These are phyloP conservation scores for Lepidocyrtoides sp. DNA, from an alignment of 2,888 invertebrate species.

Conservation along the genomic window DNA sequence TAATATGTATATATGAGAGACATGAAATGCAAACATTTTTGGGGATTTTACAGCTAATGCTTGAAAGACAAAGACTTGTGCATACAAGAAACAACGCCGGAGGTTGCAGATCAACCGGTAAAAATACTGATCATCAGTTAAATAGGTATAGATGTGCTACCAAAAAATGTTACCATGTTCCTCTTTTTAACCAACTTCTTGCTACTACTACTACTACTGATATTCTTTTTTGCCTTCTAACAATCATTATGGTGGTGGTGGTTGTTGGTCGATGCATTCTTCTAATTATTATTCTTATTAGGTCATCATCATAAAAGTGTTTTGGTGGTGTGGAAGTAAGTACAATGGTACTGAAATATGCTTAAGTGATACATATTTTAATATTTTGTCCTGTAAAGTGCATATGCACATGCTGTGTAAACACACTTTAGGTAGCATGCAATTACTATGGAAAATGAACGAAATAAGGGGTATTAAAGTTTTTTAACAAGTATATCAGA, in stretches of 20 bases:
- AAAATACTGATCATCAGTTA: slow-evolving; percentile 62
- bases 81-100: slow-evolving; percentile 54
- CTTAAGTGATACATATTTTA: too few relatives aligned
- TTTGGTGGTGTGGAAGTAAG: too few relatives aligned
- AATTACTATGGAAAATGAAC: neutral
- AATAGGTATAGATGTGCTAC: slow-evolving; percentile 4
- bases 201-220: neutral
- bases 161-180: neutral
- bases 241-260: neutral
- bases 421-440: too few relatives aligned
- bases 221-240: neutral
- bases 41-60: neutral
- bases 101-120: slow-evolving; percentile 52
- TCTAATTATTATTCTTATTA: neutral
- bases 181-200: neutral
- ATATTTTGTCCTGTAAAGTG: too few relatives aligned
- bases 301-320: too few relatives aligned
- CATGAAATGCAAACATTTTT: slow-evolving; percentile 13
- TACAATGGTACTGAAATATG: too few relatives aligned
- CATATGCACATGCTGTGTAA: too few relatives aligned
- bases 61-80: slow-evolving; percentile 10
- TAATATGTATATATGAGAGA: neutral
- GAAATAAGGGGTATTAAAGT: neutral
- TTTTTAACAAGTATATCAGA: neutral
- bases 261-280: neutral